Evolutionary conservation across 1,140 invertebrate genomes (phyloP), one percentile per base, ranked within the genome.

Genomic region (Lycorma delicatula): DNA sequence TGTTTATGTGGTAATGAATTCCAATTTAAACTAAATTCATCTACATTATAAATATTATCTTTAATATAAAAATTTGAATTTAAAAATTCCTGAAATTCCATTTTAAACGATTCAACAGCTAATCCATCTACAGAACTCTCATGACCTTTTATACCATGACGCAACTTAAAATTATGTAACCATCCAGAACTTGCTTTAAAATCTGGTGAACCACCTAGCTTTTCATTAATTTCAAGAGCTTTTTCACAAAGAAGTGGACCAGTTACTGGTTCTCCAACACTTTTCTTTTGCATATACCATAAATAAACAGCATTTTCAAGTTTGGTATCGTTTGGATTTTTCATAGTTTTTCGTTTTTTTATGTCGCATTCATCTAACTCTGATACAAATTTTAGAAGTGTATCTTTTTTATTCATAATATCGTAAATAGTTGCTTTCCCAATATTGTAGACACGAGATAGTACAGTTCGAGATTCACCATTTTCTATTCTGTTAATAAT

Each of bases 131-230:
- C n/a, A n/a, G n/a, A n/a, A n/a, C n/a, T n/a, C n/a, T n/a, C n/a
- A n/a, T n/a, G n/a, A n/a, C n/a, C n/a, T n/a, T n/a, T n/a, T n/a
- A 74, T 69, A 55, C 67, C 63, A 59, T 69, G 60, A 47, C 71
- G 56, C 46, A 61, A 63, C 60, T 71, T 69, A 66, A 72, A 72
- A 55, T 61, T 63, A 11, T 62, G 52, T 31, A 75, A 64, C 68
- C 71, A 74, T 44, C 70, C 69, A 47, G 64, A 66, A 59, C 66
- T 72, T 3, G 60, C 64, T 26, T 34, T 50, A 28, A 68, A 67
- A 36, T 60, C 22, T 13, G 20, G n/a, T 36, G 51, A 9, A 11
- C 59, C 58, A 11, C 46, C 50, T n/a, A 66, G 22, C 46, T 60
- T 52, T 48, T 60, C 29, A 44, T 64, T 56, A 31, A 64, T 57